Evolutionary conservation across 2,797 vertebrate species (phyloP).

Genomic region (Phrynocephalus forsythii): DNA sequence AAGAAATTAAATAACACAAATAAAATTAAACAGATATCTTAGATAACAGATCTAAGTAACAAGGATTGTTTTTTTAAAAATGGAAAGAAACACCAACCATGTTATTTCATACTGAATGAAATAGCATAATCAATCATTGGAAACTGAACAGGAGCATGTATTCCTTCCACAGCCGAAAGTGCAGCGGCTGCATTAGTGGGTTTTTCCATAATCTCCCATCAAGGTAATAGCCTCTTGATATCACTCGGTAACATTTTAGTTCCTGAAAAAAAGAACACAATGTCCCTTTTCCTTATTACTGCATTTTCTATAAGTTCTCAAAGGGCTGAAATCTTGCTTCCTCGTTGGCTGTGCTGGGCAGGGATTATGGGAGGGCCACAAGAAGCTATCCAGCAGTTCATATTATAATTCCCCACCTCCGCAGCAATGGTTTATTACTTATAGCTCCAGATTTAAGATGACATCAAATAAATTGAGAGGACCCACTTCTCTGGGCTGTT

Average conservation of each 20-base stretch:
- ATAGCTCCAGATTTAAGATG: no score
- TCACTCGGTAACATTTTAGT: slow-evolving; percentile 45
- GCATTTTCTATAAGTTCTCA: slow-evolving; percentile 46
- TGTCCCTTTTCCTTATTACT: slow-evolving; percentile 8
- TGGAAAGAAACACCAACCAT: not conserved
- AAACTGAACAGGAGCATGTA: not conserved
- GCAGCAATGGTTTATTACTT: no score
- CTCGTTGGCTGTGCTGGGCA: not conserved
- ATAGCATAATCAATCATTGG: not conserved
- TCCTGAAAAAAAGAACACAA: slow-evolving; percentile 52
- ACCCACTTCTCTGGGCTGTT: no score
- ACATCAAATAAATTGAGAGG: no score
- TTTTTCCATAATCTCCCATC: slow-evolving; percentile 51
- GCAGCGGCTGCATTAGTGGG: slow-evolving; percentile 45
- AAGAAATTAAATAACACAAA: no score
- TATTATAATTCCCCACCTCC: no score
- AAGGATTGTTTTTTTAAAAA: not conserved
- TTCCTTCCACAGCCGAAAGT: slow-evolving; percentile 30
- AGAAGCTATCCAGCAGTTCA: no score
- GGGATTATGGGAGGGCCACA: no score
- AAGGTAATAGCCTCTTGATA: slow-evolving; percentile 63
- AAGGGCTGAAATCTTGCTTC: slow-evolving; percentile 1
- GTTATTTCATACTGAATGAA: not conserved
- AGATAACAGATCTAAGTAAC: not conserved
- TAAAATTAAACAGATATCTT: not conserved